Percentiles rank a stretch among this genome's conserved stretches.
Evolutionary conservation across 53 echinoderm and acorn worm species (phyloP).

Genomic region (Henricia sp.): DNA sequence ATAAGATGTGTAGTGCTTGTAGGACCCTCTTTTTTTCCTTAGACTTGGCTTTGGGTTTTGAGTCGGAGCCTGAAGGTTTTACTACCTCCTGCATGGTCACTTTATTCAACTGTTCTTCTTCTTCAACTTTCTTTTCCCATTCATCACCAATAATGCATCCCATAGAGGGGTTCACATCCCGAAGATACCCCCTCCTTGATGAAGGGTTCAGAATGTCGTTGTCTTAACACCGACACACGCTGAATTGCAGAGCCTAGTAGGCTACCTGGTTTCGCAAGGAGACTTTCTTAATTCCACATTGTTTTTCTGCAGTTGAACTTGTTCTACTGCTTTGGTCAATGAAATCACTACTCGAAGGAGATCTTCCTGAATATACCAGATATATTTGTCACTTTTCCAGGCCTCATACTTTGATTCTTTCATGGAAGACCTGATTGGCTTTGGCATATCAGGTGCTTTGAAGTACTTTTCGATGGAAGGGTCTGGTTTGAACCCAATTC

Average conservation of each 20-base stretch:
- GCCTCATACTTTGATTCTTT: constrained; percentile 47
- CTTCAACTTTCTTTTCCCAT: constrained; percentile 50
- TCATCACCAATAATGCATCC: constrained; percentile 40
- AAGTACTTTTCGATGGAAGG: constrained; percentile 40
- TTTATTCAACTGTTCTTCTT: constrained; percentile 27
- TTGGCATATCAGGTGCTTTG: constrained; percentile 44
- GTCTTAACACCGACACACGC: constrained; percentile 28
- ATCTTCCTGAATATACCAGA: constrained; percentile 59
- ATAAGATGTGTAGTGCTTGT: no score
- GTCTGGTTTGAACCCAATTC: constrained; percentile 52
- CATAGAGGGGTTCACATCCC: constrained; percentile 41
- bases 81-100: constrained; percentile 17
- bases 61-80: background rate
- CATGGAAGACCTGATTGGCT: constrained; percentile 37
- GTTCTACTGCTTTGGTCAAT: constrained; percentile 38
- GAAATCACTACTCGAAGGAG: constrained; percentile 17
- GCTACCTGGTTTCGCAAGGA: constrained; percentile 37
- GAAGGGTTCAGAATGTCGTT: constrained; percentile 35
- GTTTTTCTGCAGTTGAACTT: background rate
- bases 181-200: constrained; percentile 22
- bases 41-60: background rate
- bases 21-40: background rate
- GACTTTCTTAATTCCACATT: background rate
- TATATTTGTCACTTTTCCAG: constrained; percentile 53
- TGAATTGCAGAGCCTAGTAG: constrained; percentile 46